Base-by-base conservation (phyloP, 2,113 vertebrate genomes). In the Coracopsis vasa region DNA sequence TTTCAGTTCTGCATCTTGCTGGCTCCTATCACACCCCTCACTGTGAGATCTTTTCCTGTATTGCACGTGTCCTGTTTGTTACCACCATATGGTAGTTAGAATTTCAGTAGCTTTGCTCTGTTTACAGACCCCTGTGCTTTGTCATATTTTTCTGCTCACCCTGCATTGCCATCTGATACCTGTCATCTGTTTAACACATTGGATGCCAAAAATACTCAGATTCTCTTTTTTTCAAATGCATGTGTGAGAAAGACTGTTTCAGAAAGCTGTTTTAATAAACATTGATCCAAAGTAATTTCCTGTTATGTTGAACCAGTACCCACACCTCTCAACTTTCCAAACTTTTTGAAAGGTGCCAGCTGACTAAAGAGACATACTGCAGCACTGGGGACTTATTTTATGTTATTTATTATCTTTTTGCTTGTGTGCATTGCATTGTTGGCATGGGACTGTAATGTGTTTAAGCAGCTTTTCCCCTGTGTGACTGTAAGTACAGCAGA, bases 11-110 rank as follows among this genome's bases (percentile, higher is more conserved):
- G 70, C 93, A 78, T 97, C 88, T 92, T 86, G n/a, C 88, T 93
- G 73, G 80, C 73, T 80, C 13, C 77, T 50, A 44, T 97, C 54
- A 62, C 66, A 79, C 45, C 73, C 77, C 92, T 95, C 45, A 42
- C 78, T 88, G 64, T 82, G 92, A 95, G 94, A 64, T 83, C 72
- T 90, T 88, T 95, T 97, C 95, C 94, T 94, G 87, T 97, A 95
- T 56, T 83, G 74, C 79, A 92, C 70, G 83, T 85, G 91, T 91
- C 84, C 74, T 96, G 42, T 80, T 92, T 91, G 89, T 92, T 92
- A 72, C 93, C 83, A 92, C 96, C 97, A 97, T 75, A 92, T 86
- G 80, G 64, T 42, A 25, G 50, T 67, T 80, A 81, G 92, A 77
- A 66, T 86, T 86, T 91, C 56, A 71, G 85, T 70, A 75, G 75